phyloP scores from a whole-genome alignment of 2,797 vertebrate species.

The Euphonia xanthogaster region DNA sequence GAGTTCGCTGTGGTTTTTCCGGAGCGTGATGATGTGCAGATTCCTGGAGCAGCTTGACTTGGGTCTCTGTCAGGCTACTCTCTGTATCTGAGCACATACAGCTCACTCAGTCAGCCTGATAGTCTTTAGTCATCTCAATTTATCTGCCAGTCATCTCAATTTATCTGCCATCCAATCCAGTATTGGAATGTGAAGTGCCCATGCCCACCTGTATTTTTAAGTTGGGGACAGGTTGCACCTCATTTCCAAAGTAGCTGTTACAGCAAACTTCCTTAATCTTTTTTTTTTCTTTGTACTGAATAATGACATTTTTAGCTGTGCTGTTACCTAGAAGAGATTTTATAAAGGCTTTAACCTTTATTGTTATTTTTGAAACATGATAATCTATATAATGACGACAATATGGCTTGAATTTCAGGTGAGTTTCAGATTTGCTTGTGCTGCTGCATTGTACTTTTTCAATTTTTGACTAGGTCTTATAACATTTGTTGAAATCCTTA shows the following conservation, averaged over 20 bases:
- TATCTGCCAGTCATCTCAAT: background rate
- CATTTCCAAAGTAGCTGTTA: background rate
- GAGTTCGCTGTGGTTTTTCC: conserved; percentile 35
- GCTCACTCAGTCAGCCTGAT: background rate
- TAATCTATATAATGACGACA: background rate
- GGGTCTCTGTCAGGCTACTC: conserved; percentile 7
- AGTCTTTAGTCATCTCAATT: background rate
- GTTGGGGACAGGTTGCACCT: background rate
- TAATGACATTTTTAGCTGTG: background rate
- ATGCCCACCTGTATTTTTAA: background rate
- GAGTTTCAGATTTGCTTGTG: background rate
- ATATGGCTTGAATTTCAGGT: conserved; percentile 54
- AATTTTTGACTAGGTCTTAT: conserved; percentile 64
- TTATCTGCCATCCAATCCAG: background rate
- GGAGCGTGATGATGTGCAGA: conserved; percentile 47
- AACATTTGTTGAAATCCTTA: conserved; percentile 76
- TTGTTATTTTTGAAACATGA: background rate
- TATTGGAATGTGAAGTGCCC: accelerated
- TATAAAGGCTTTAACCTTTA: background rate
- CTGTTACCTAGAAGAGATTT: background rate
- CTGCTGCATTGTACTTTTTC: conserved; percentile 53
- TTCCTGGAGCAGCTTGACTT: conserved; percentile 45
- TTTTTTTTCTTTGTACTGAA: background rate
- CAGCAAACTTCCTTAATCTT: background rate
- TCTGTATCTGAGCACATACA: conserved; percentile 17